Percentiles rank a stretch among this genome's conserved stretches.
Conservation (phyloP, 2,797 vertebrate genomes). For the Darevskia mixta region DNA sequence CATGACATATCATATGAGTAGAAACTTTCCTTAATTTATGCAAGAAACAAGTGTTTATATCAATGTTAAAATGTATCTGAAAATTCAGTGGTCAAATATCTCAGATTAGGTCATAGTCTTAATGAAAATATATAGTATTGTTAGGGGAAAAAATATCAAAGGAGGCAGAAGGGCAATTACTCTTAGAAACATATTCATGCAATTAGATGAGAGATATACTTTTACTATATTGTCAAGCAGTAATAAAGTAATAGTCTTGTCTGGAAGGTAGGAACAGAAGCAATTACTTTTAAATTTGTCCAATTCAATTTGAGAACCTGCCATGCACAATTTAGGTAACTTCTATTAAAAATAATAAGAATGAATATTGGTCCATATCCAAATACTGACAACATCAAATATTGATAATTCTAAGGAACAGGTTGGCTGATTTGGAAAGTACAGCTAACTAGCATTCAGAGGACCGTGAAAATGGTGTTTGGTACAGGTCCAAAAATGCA, state of each 20-base stretch:
- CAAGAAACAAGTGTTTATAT: conserved; percentile 2
- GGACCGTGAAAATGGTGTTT: neutral
- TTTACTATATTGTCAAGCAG: neutral
- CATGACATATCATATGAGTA: conserved; percentile 2
- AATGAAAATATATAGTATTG: conserved; percentile 39
- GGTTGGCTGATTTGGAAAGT: conserved; percentile 33
- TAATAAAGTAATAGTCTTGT: neutral
- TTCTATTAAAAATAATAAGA: neutral
- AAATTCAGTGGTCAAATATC: neutral
- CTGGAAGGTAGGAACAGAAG: conserved; percentile 47
- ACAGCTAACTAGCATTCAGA: neutral
- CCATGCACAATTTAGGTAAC: conserved; percentile 17
- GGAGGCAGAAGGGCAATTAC: conserved; percentile 42
- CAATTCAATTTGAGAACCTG: conserved; percentile 4
- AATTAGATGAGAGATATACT: conserved; percentile 39
- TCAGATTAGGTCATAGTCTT: neutral
- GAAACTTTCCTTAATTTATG: neutral
- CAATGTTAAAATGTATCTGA: conserved; percentile 13
- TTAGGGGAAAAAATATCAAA: conserved; percentile 50
- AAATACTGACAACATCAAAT: neutral
- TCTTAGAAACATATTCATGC: conserved; percentile 31
- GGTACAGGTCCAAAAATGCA: conserved; percentile 32
- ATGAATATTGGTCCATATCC: neutral
- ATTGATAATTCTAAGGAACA: conserved; percentile 3
- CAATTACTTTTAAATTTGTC: neutral